Evolutionary conservation across 1,140 invertebrate genomes (phyloP).

Genomic region (Plectrocnemia conspersa): DNA sequence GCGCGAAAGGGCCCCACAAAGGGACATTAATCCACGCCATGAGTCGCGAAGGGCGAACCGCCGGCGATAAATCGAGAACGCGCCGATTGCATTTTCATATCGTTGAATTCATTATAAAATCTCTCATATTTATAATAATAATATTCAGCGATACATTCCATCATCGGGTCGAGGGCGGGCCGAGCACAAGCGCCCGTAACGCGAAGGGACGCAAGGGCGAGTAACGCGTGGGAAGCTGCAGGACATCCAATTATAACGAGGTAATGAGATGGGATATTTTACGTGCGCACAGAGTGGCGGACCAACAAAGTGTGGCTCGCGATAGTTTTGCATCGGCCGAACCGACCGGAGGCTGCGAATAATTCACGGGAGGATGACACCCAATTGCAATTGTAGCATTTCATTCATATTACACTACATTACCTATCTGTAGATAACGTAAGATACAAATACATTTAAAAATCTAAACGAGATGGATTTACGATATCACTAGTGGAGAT

Average conservation of each 20-base stretch:
- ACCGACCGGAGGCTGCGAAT: too few relatives aligned
- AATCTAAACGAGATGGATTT: too few relatives aligned
- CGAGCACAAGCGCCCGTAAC: neutral
- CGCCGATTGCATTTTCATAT: slow-evolving; percentile 6
- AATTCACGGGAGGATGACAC: too few relatives aligned
- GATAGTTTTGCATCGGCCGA: too few relatives aligned
- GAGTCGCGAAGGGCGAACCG: neutral
- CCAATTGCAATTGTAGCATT: too few relatives aligned
- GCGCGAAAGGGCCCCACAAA: neutral
- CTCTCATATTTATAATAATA: slow-evolving; percentile 1
- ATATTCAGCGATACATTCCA: neutral
- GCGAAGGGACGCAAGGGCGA: neutral
- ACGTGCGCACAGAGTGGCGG: slow-evolving; percentile 15
- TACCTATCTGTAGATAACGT: too few relatives aligned
- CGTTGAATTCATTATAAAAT: slow-evolving; percentile 6
- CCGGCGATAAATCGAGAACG: neutral
- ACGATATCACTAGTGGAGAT: too few relatives aligned
- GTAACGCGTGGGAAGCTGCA: slow-evolving; percentile 5
- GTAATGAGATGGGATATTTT: slow-evolving; percentile 32
- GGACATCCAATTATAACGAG: slow-evolving; percentile 33
- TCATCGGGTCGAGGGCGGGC: neutral
- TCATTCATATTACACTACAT: too few relatives aligned
- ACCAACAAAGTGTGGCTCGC: too few relatives aligned
- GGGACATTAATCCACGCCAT: neutral
- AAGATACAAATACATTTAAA: too few relatives aligned